Evolutionary conservation across 2,797 vertebrate species (phyloP), one percentile per base, ranked within the genome.

Genomic region (Lacerta agilis): DNA sequence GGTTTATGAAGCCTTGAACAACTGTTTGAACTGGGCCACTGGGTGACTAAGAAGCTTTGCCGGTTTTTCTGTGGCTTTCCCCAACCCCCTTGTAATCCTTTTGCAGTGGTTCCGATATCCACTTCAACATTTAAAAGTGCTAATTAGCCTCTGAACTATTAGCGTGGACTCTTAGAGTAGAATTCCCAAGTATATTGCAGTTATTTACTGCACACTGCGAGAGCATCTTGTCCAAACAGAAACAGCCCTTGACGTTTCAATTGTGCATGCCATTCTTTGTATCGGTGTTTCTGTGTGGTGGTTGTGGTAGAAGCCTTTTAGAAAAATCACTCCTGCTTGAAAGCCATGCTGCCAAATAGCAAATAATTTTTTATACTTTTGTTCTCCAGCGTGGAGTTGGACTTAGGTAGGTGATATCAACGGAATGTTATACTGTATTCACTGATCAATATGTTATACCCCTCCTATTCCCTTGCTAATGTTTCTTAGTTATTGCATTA

Each of bases 171-270:
- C 33, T 94, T 82, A 82, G 92, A 92, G 90, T 73, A 79, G 80
- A 91, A 88, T 64, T 64, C 55, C 89, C 76, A 90, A 95, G 93
- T 92, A 91, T 92, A 90, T 94, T 91, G 92, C 91, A 88, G 81
- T 93, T 94, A 20, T 95, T 95, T 90, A 91, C 92, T 94, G n/a
- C 92, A 89, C 83, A 75, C 89, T 90, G 58, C 86, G 78, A 88
- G 92, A 94, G 94, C 91, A 72, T 76, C 95, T 96, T 96, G 84
- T 95, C 90, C 94, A 96, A 96, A 97, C 87, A 96, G 95, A 92
- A 94, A 88, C 93, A 93, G 92, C 92, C 87, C 92, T 96, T 94
- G 91, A 90, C 2, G 13, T 94, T 93, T 91, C 61, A 10, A 69
- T 93, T 88, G 92, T 29, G 38, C 92, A 87, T 95, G 90, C 95